phyloP scores from a whole-genome alignment of 1,140 invertebrate species.

The Teleopsis dalmanni region DNA sequence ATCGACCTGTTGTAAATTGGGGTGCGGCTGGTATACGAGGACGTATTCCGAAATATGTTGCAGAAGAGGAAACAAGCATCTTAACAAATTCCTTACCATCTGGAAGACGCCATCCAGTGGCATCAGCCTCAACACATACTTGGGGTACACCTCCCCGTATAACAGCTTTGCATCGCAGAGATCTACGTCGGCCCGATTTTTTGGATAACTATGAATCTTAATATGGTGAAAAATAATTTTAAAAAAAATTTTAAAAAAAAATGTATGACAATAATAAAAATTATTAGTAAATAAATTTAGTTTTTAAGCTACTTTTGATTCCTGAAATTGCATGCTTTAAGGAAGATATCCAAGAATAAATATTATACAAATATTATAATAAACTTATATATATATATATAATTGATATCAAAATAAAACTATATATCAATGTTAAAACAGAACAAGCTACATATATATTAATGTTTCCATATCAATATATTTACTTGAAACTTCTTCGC shows the following conservation, averaged over 20 bases:
- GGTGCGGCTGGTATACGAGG: constrained; percentile 39
- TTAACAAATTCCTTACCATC: constrained; percentile 27
- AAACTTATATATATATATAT: too few relatives aligned
- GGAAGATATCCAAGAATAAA: too few relatives aligned
- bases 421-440: too few relatives aligned
- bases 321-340: too few relatives aligned
- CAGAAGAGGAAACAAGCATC: constrained; percentile 13
- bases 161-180: constrained; percentile 39
- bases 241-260: constrained; percentile 25
- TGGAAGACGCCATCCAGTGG: constrained; percentile 10
- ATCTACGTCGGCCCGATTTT: constrained; percentile 28
- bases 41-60: constrained; percentile 15
- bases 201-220: constrained; percentile 1
- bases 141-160: constrained; percentile 44
- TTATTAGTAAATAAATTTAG: too few relatives aligned
- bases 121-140: constrained; percentile 17
- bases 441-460: too few relatives aligned
- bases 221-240: constrained; percentile 3
- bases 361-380: too few relatives aligned
- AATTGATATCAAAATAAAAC: too few relatives aligned
- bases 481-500: too few relatives aligned
- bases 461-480: too few relatives aligned
- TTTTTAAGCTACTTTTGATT: too few relatives aligned
- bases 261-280: constrained; percentile 11
- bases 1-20: constrained; percentile 38